Conservation (phyloP, 1,140 invertebrate genomes). For the Wasmannia auropunctata region DNA sequence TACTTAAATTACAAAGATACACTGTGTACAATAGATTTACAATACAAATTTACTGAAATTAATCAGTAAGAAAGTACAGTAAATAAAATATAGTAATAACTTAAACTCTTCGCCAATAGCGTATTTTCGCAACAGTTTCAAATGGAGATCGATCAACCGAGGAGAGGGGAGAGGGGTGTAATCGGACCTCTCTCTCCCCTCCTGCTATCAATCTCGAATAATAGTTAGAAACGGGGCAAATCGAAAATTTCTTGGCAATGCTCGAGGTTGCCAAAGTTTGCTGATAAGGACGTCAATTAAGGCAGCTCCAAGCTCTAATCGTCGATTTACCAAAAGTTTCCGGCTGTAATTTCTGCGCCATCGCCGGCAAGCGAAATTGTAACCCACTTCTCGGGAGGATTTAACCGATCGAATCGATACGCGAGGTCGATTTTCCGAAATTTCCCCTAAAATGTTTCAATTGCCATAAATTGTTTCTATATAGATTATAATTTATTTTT, state of each 20-base stretch:
- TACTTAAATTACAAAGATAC: background rate
- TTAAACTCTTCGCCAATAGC: conserved; percentile 25
- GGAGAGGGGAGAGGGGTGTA: no score
- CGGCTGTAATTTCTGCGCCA: conserved; percentile 49
- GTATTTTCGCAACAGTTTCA: conserved; percentile 5
- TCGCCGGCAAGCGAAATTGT: conserved; percentile 25
- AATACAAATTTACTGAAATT: background rate
- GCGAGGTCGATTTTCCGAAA: background rate
- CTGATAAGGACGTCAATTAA: conserved; percentile 49
- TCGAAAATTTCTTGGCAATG: conserved; percentile 73
- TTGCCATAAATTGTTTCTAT: background rate
- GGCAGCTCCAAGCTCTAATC: conserved; percentile 45
- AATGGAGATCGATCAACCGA: conserved; percentile 21
- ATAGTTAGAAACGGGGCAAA: conserved; percentile 53
- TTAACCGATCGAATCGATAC: conserved; percentile 29
- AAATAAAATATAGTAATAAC: background rate
- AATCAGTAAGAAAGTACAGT: background rate
- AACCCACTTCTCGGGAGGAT: conserved; percentile 26
- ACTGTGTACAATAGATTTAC: background rate
- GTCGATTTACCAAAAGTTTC: conserved; percentile 52
- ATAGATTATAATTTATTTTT: background rate
- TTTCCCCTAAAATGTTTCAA: background rate
- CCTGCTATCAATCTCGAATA: conserved; percentile 11
- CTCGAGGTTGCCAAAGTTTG: conserved; percentile 63
- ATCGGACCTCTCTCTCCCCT: conserved; percentile 7